Conservation (phyloP, 2,113 vertebrate genomes). For the Leucosticte australis region DNA sequence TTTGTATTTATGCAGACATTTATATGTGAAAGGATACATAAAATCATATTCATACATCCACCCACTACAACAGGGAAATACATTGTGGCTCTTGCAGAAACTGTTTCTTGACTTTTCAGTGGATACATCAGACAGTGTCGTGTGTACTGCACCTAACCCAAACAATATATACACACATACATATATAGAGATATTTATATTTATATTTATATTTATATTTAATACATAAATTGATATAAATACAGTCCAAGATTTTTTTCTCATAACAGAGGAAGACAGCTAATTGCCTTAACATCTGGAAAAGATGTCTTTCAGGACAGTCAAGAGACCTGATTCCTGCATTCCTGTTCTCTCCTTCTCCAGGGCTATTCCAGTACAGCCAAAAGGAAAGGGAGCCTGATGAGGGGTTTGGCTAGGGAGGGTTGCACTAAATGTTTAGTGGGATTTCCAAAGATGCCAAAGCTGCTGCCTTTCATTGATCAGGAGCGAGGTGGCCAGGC, state of each 20-base stretch:
- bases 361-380: background rate
- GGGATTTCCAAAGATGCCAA: background rate
- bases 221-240: background rate
- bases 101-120: background rate
- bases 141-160: background rate
- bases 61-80: background rate
- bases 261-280: background rate
- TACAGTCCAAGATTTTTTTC: background rate
- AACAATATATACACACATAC: background rate
- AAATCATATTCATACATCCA: background rate
- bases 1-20: background rate
- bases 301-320: background rate
- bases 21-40: background rate
- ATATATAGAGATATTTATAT: too few relatives aligned
- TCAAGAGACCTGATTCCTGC: background rate
- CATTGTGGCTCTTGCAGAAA: background rate
- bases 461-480: background rate
- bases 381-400: background rate
- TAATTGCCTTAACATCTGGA: background rate
- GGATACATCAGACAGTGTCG: background rate
- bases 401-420: background rate
- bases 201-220: too few relatives aligned
- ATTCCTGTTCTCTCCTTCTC: background rate
- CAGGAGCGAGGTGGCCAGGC: background rate
- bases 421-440: background rate